These are phyloP conservation scores for Drosophila niveifrons DNA, from an alignment of 2,888 invertebrate genomes.

Conservation along the genomic window DNA sequence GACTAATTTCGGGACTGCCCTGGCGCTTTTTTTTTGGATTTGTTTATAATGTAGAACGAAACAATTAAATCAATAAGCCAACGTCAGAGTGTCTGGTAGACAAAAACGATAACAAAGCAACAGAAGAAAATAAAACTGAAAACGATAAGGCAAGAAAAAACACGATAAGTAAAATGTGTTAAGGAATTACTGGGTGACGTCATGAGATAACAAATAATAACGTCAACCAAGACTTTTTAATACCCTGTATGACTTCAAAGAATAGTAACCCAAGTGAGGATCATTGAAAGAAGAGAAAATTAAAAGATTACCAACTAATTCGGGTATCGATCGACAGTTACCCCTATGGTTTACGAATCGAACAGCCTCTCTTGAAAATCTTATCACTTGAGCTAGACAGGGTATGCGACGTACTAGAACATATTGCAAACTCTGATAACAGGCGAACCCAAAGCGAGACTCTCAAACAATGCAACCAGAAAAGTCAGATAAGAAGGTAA, in stretches of 20 bases:
- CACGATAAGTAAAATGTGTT: conserved; percentile 33
- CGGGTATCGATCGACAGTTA: background rate
- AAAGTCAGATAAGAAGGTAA: conserved; percentile 74
- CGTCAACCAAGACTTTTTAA: background rate
- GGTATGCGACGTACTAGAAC: conserved; percentile 21
- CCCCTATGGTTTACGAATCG: background rate
- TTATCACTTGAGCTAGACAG: background rate
- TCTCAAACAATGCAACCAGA: conserved; percentile 53
- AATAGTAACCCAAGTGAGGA: background rate
- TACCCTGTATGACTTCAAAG: background rate
- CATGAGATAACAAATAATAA: conserved; percentile 57
- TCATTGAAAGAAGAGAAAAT: background rate
- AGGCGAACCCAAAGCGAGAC: conserved; percentile 32
- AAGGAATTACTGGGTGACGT: conserved; percentile 62
- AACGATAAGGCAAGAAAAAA: conserved; percentile 35
- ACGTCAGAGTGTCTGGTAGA: conserved; percentile 39
- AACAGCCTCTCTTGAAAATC: background rate
- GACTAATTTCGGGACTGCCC: background rate
- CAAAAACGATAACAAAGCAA: conserved; percentile 16
- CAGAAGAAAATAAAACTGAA: conserved; percentile 18
- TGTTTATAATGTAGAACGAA: conserved; percentile 6
- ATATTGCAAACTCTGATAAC: conserved; percentile 69
- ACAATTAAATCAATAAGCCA: conserved; percentile 11
- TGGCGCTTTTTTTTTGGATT: background rate
- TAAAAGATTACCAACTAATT: background rate